phyloP scores from a whole-genome alignment of 2,888 invertebrate species.

The Ochropleura plecta region DNA sequence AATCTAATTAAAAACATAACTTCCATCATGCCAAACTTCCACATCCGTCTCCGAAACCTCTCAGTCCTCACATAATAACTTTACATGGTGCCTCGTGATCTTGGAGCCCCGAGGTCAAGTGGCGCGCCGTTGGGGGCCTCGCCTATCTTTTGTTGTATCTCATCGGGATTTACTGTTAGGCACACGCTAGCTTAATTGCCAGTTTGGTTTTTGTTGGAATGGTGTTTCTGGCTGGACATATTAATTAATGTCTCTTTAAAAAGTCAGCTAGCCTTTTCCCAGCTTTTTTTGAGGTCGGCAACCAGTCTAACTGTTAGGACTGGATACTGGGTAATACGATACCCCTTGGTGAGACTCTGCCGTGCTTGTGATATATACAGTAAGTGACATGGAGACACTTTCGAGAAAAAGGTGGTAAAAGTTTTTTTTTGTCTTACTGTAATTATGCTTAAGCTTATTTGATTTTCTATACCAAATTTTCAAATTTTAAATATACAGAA shows the following conservation, averaged over 20 bases:
- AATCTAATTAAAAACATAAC: background rate
- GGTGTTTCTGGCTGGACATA: background rate
- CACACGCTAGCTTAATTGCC: conserved; percentile 47
- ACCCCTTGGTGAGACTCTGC: too few species aligned
- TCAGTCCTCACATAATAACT: conserved; percentile 24
- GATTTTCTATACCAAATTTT: too few species aligned
- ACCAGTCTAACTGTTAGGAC: too few species aligned
- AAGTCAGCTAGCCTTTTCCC: background rate
- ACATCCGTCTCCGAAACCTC: conserved; percentile 12
- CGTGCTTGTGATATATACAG: too few species aligned
- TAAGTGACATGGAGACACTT: too few species aligned
- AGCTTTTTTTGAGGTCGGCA: too few species aligned
- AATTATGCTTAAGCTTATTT: too few species aligned
- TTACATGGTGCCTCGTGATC: conserved; percentile 40
- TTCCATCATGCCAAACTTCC: background rate
- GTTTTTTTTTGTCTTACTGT: too few species aligned
- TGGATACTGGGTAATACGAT: too few species aligned
- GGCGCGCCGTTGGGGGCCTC: conserved; percentile 26
- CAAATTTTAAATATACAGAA: too few species aligned
- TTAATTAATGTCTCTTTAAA: background rate
- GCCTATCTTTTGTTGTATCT: conserved; percentile 47
- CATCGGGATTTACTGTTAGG: conserved; percentile 50
- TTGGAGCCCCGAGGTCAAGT: conserved; percentile 47
- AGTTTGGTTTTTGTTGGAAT: conserved; percentile 19
- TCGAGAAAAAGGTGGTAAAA: too few species aligned